These are phyloP conservation scores for Cossypha polioptera DNA, from an alignment of 2,797 vertebrate genomes.

Conservation along the genomic window DNA sequence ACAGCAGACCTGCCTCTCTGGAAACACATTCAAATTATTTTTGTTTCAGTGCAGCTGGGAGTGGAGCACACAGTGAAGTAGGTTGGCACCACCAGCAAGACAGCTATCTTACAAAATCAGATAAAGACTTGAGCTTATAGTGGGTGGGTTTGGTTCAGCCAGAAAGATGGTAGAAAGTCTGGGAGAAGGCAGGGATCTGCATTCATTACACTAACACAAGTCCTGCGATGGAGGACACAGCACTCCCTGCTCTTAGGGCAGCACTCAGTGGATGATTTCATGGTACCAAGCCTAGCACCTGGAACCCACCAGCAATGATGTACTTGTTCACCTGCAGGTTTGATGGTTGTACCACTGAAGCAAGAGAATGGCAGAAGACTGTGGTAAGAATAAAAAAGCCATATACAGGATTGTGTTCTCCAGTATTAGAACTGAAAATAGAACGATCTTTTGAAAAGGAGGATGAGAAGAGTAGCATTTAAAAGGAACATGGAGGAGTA, in stretches of 20 bases:
- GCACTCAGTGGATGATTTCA: neutral
- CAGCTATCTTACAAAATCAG: neutral
- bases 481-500: neutral
- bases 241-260: neutral
- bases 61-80: neutral
- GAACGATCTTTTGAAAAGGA: neutral
- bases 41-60: neutral
- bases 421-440: neutral
- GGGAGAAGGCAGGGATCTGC: neutral
- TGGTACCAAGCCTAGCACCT: fast-evolving
- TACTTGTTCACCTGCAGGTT: neutral
- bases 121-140: neutral
- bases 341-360: neutral
- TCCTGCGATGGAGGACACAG: fast-evolving
- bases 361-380: neutral
- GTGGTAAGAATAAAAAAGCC: neutral
- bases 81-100: neutral
- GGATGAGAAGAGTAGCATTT: neutral
- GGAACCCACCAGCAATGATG: neutral
- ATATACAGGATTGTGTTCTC: neutral
- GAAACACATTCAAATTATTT: slow-evolving; percentile 17
- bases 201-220: neutral
- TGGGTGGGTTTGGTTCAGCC: neutral
- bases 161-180: neutral
- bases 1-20: slow-evolving; percentile 11